Percentiles rank a stretch among this genome's conserved stretches.
Evolutionary conservation across 2,797 vertebrate genomes (phyloP).

Genomic region (Argentina silus): DNA sequence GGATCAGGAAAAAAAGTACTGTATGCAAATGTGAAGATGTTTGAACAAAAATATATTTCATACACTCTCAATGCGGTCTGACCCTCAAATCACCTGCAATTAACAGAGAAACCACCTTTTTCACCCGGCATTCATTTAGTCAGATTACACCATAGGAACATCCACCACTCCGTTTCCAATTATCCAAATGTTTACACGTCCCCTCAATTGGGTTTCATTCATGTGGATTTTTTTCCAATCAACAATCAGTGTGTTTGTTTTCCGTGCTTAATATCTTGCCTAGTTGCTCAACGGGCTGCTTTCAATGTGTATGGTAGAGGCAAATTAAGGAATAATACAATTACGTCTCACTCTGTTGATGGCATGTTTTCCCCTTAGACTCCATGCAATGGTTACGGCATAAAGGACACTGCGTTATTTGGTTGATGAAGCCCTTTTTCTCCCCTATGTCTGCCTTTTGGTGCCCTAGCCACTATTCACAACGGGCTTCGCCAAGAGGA

Average conservation of each 20-base stretch:
- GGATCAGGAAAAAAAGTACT: not conserved
- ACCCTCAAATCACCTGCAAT: not conserved
- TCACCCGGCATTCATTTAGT: not conserved
- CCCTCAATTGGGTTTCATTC: slow-evolving; percentile 51
- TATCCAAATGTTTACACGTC: slow-evolving; percentile 52
- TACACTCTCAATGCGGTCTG: not conserved
- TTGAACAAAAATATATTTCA: not conserved
- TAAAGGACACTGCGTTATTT: not conserved
- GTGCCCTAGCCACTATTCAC: slow-evolving; percentile 1
- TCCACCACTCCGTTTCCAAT: slow-evolving; percentile 20
- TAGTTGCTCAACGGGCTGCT: slow-evolving; percentile 41
- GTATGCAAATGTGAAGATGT: not conserved
- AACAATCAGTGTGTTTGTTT: slow-evolving; percentile 67
- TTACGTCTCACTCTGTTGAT: slow-evolving; percentile 50
- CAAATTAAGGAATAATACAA: slow-evolving; percentile 56
- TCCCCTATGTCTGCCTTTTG: not conserved
- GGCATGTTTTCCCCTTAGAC: slow-evolving; percentile 24
- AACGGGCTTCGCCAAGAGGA: slow-evolving; percentile 6
- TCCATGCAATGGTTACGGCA: not conserved
- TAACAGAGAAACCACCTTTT: not conserved
- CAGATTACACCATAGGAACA: slow-evolving; percentile 42
- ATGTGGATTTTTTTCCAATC: slow-evolving; percentile 50
- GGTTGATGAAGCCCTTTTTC: slow-evolving; percentile 12
- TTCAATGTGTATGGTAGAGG: slow-evolving; percentile 52
- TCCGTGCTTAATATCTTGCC: slow-evolving; percentile 46